These are phyloP conservation scores for Zaprionus obscuricornis DNA, from an alignment of 2,888 invertebrate genomes.

Conservation along the genomic window DNA sequence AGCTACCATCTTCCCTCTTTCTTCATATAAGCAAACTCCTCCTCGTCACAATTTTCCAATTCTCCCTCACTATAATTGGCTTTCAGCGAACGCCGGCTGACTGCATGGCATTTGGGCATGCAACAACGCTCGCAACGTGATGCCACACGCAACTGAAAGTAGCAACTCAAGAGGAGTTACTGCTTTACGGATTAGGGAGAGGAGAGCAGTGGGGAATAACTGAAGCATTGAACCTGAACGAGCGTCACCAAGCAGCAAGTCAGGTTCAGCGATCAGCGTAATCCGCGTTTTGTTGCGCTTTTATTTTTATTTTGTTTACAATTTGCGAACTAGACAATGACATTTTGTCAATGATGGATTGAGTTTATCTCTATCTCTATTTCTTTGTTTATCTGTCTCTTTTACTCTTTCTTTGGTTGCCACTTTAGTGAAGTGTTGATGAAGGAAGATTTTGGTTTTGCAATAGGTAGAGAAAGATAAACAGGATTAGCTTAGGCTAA, in stretches of 20 bases:
- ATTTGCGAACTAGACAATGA: conserved; percentile 13
- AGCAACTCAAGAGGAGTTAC: too few relatives aligned
- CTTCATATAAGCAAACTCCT: too few relatives aligned
- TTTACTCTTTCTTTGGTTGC: too few relatives aligned
- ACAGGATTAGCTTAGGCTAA: too few relatives aligned
- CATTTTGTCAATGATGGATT: too few relatives aligned
- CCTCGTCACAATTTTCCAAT: not conserved
- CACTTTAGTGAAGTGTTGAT: too few relatives aligned
- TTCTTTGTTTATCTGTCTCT: too few relatives aligned
- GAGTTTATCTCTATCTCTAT: too few relatives aligned
- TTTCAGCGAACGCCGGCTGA: conserved; percentile 32
- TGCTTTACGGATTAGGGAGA: too few relatives aligned
- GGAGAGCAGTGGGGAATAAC: not conserved
- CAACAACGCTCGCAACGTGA: conserved; percentile 40
- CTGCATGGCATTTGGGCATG: conserved; percentile 30
- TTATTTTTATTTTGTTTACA: conserved; percentile 31
- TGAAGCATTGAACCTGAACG: conserved; percentile 73
- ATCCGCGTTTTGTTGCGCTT: conserved; percentile 34
- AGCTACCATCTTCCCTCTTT: not conserved
- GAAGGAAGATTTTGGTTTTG: too few relatives aligned
- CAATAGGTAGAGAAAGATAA: too few relatives aligned
- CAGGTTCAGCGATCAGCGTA: conserved; percentile 57
- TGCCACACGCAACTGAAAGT: conserved; percentile 41
- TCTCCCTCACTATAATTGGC: conserved; percentile 37
- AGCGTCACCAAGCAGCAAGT: conserved; percentile 53